phyloP scores from a whole-genome alignment of 2,888 invertebrate species.

The Tyria jacobaeae region DNA sequence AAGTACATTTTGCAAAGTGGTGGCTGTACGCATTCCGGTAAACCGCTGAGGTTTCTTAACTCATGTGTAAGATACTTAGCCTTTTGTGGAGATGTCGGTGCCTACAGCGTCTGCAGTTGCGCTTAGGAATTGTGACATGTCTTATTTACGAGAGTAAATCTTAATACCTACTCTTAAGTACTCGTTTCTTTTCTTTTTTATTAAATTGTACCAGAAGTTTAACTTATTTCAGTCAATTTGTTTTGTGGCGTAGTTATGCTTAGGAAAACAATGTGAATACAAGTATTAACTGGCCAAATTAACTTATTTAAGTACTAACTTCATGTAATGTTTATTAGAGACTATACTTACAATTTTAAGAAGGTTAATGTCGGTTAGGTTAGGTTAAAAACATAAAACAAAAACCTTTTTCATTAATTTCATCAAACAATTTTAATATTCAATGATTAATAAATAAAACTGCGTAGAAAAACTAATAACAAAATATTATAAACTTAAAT shows the following conservation, averaged over 20 bases:
- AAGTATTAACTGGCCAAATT: not conserved
- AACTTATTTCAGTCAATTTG: not conserved
- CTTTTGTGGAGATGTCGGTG: not conserved
- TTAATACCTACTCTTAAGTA: not conserved
- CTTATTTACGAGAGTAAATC: no score
- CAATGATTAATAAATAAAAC: not conserved
- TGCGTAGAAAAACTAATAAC: not conserved
- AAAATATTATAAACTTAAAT: not conserved
- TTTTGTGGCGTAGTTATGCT: no score
- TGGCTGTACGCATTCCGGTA: constrained; percentile 1
- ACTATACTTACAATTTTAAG: no score
- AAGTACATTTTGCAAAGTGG: constrained; percentile 1
- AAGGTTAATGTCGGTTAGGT: no score
- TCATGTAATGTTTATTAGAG: not conserved
- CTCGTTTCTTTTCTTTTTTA: not conserved
- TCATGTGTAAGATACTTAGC: not conserved
- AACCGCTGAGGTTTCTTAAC: not conserved
- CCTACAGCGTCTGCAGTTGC: not conserved
- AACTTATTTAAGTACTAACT: no score
- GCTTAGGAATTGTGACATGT: not conserved
- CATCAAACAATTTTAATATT: no score
- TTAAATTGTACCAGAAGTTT: not conserved
- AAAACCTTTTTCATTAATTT: not conserved
- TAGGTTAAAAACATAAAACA: not conserved
- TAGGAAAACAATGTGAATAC: not conserved